A percentile compares a stretch with the other conserved stretches of the same genome.
phyloP scores from a whole-genome alignment of 2,797 vertebrate species.

The Poeciliopsis gracilis region DNA sequence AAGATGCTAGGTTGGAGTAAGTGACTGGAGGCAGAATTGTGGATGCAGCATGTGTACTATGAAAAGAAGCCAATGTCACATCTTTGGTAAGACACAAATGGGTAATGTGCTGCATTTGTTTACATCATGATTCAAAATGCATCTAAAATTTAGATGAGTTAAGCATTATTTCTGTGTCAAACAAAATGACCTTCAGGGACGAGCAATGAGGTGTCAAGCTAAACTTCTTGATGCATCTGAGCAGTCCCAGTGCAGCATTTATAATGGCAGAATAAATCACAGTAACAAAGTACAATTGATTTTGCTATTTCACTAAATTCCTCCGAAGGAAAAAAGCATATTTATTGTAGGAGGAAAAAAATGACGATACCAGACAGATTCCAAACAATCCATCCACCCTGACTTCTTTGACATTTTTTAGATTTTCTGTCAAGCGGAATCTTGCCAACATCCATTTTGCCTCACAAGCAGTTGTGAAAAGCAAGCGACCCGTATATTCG shows the following conservation, averaged over 20 bases:
- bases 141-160: slow-evolving; percentile 24
- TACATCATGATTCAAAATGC: slow-evolving; percentile 30
- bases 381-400: slow-evolving; percentile 66
- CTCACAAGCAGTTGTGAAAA: slow-evolving; percentile 57
- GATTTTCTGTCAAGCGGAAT: slow-evolving; percentile 71
- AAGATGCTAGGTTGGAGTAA: slow-evolving; percentile 34
- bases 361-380: slow-evolving; percentile 50
- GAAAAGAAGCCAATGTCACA: slow-evolving; percentile 64
- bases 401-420: slow-evolving; percentile 71
- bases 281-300: slow-evolving; percentile 27
- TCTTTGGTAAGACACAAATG: slow-evolving; percentile 43
- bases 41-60: slow-evolving; percentile 59
- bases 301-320: slow-evolving; percentile 30
- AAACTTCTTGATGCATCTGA: slow-evolving; percentile 4
- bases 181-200: slow-evolving; percentile 36
- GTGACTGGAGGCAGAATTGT: slow-evolving; percentile 49
- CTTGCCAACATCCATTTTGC: slow-evolving; percentile 65
- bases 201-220: slow-evolving; percentile 18
- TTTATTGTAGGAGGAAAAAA: slow-evolving; percentile 21
- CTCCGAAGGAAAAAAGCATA: slow-evolving; percentile 21
- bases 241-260: slow-evolving; percentile 10
- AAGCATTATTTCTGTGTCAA: slow-evolving; percentile 13
- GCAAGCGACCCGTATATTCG: slow-evolving; percentile 60
- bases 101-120: slow-evolving; percentile 34
- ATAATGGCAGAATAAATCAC: slow-evolving; percentile 23